Percentiles rank a stretch among this genome's conserved stretches.
These are phyloP conservation scores for Caenorhabditis brenneri DNA, from an alignment of 1,140 invertebrate genomes.

Conservation along the genomic window DNA sequence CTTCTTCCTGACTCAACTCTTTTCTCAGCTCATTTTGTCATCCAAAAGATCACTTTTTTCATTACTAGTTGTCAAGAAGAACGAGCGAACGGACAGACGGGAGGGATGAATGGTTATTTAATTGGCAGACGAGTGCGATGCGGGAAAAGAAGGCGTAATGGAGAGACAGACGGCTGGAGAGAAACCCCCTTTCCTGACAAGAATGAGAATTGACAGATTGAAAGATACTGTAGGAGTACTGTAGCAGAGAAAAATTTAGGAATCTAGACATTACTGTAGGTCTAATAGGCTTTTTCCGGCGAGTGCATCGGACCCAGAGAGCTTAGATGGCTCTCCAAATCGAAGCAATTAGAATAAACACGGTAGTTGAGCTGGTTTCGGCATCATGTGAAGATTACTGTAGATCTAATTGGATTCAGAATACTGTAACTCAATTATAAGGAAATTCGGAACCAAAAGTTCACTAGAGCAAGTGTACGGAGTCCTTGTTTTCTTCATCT, in stretches of 20 bases:
- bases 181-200: not conserved
- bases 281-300: too few species aligned
- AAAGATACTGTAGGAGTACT: too few species aligned
- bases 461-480: too few species aligned
- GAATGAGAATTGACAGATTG: not conserved
- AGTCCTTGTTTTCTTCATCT: not conserved
- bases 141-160: not conserved
- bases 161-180: not conserved
- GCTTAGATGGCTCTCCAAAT: too few species aligned
- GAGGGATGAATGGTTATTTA: not conserved
- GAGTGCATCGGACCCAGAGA: too few species aligned
- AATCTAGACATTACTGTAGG: too few species aligned
- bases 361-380: too few species aligned
- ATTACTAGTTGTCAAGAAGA: not conserved
- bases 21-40: not conserved
- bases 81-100: not conserved
- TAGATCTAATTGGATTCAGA: too few species aligned
- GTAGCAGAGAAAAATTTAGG: too few species aligned
- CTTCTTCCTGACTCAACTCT: not conserved
- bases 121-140: constrained; percentile 24
- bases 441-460: too few species aligned
- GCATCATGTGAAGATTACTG: not conserved
- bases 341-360: too few species aligned
- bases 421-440: too few species aligned
- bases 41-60: not conserved